Conservation (phyloP, 2,113 vertebrate genomes). For the Bombycilla garrulus region DNA sequence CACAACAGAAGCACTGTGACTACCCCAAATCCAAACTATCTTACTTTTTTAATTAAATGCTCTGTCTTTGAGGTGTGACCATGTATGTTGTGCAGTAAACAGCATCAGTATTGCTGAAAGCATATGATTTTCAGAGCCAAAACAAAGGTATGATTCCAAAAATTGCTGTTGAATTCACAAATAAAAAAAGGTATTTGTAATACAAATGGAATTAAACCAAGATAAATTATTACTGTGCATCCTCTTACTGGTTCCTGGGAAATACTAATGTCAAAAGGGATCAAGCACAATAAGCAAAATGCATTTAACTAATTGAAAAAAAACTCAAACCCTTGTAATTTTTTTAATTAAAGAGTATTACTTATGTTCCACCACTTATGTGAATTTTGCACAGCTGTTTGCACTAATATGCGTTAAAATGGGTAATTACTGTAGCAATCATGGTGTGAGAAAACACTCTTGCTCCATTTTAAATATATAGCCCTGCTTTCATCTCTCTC, state of each 20-base stretch:
- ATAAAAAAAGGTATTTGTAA: not conserved
- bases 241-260: not conserved
- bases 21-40: not conserved
- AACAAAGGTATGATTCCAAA: not conserved
- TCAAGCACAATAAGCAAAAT: not conserved
- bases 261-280: not conserved
- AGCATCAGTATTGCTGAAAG: not conserved
- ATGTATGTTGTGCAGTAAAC: not conserved
- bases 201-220: not conserved
- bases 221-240: not conserved
- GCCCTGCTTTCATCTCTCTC: slow-evolving; percentile 42
- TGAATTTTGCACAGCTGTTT: slow-evolving; percentile 65
- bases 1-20: not conserved
- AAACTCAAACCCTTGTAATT: not conserved
- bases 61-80: not conserved
- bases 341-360: slow-evolving; percentile 47
- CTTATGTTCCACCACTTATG: slow-evolving; percentile 38
- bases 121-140: not conserved
- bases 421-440: slow-evolving; percentile 48
- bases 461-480: slow-evolving; percentile 54
- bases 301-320: not conserved
- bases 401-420: slow-evolving; percentile 65
- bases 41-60: slow-evolving; percentile 11
- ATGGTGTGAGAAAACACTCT: slow-evolving; percentile 19
- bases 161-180: not conserved